Percentiles rank a stretch among this genome's conserved stretches.
Conservation (phyloP, 1,140 invertebrate species). For the Lucilia cuprina region DNA sequence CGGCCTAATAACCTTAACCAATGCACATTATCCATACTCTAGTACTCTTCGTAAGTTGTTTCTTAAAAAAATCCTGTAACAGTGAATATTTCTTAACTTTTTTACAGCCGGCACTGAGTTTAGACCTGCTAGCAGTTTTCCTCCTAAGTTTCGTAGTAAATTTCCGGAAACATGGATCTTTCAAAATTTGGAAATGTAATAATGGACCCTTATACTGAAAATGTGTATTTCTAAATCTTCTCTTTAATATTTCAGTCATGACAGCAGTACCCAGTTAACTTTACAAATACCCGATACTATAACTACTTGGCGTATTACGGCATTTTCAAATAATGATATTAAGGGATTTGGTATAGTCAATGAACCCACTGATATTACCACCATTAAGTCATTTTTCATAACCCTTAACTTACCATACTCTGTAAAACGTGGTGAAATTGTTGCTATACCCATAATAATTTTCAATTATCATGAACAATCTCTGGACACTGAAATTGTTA, state of each 20-base stretch:
- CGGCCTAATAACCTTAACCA: not conserved
- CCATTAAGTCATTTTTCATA: not conserved
- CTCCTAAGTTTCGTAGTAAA: not conserved
- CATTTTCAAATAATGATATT: not conserved
- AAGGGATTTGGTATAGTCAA: conserved; percentile 13
- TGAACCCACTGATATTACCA: not conserved
- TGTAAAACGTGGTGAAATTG: not conserved
- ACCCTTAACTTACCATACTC: not conserved
- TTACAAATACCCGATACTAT: conserved; percentile 9
- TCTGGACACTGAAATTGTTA: not conserved
- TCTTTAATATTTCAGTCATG: not conserved
- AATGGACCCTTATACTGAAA: too few species aligned
- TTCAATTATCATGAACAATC: not conserved
- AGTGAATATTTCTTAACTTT: too few species aligned
- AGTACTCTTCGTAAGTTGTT: not conserved
- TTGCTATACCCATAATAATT: not conserved
- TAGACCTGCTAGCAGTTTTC: not conserved
- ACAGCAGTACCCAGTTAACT: not conserved
- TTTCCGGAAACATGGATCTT: conserved; percentile 27
- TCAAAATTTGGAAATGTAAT: conserved; percentile 6
- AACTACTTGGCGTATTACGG: conserved; percentile 15
- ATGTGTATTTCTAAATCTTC: too few species aligned
- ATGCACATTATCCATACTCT: not conserved
- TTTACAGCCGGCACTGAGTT: not conserved
- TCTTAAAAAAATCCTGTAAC: not conserved